These are phyloP conservation scores for Gambusia yucatana DNA, from an alignment of 2,797 vertebrate species.

Conservation along the genomic window DNA sequence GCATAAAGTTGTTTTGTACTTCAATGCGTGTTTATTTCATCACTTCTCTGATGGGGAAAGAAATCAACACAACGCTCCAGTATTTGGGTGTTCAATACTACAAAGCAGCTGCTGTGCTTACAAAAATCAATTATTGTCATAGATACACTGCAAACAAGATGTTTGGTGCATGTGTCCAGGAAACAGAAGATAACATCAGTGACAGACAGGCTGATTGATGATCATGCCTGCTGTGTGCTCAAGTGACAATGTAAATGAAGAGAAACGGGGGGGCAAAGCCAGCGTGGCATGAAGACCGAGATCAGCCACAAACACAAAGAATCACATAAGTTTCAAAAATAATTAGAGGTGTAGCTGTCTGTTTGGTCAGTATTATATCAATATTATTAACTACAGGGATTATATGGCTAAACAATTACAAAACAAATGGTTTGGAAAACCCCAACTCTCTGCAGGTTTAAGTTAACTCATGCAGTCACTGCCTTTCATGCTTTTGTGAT, in stretches of 20 bases:
- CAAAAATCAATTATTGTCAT: conserved; percentile 16
- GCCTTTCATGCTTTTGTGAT: no score
- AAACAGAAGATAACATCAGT: conserved; percentile 37
- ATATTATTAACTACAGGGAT: not conserved
- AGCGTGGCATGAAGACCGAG: not conserved
- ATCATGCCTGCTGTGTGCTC: conserved; percentile 6
- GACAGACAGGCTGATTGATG: conserved; percentile 37
- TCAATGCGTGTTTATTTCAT: not conserved
- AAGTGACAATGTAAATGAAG: conserved; percentile 34
- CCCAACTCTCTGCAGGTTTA: not conserved
- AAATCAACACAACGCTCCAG: not conserved
- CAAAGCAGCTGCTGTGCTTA: conserved; percentile 10
- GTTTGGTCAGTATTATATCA: not conserved
- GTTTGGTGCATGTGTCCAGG: conserved; percentile 21
- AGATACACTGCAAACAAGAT: conserved; percentile 40
- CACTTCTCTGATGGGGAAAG: not conserved
- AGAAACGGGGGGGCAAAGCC: conserved; percentile 10
- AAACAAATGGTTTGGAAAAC: not conserved
- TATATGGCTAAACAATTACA: not conserved
- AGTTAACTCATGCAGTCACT: not conserved
- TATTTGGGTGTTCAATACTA: conserved; percentile 68
- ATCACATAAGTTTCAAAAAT: not conserved
- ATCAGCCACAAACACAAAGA: conserved; percentile 1
- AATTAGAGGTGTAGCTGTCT: not conserved
- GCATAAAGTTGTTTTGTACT: not conserved